phyloP scores from a whole-genome alignment of 2,113 vertebrate species.

The Globicephala melas region DNA sequence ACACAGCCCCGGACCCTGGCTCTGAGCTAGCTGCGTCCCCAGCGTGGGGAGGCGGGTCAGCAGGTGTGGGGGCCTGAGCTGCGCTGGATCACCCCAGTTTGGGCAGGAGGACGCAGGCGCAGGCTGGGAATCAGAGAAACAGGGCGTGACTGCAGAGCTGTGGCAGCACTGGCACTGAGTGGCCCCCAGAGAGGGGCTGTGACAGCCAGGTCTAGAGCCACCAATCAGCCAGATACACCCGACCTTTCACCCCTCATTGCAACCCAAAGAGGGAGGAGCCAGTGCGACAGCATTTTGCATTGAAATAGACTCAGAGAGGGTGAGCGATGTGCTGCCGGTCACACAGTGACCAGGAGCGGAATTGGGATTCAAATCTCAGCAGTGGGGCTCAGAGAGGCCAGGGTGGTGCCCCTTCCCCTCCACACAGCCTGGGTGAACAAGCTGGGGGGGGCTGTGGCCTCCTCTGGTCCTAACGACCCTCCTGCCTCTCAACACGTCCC shows the following conservation, averaged over 20 bases:
- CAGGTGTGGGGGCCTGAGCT: fast-evolving
- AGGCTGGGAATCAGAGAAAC: not conserved
- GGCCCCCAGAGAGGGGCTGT: not conserved
- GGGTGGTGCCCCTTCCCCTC: fast-evolving
- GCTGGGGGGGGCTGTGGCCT: fast-evolving
- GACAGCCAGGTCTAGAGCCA: not conserved
- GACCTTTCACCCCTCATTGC: not conserved
- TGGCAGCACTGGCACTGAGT: not conserved
- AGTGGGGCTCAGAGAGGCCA: not conserved
- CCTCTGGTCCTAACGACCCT: not conserved
- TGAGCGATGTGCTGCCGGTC: not conserved
- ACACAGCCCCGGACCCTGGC: not conserved
- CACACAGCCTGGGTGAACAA: not conserved
- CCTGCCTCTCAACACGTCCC: not conserved
- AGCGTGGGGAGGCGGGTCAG: not conserved
- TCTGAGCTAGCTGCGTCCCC: not conserved
- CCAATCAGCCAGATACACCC: not conserved
- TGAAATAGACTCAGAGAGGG: not conserved
- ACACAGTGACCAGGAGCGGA: not conserved
- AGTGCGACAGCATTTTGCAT: not conserved
- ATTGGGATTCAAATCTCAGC: too few species aligned
- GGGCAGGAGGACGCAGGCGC: fast-evolving
- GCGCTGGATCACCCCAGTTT: too few species aligned
- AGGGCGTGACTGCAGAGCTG: not conserved
- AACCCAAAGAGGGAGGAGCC: not conserved